Conservation (phyloP, 1,140 invertebrate genomes). For the Coenobita brevimanus region DNA sequence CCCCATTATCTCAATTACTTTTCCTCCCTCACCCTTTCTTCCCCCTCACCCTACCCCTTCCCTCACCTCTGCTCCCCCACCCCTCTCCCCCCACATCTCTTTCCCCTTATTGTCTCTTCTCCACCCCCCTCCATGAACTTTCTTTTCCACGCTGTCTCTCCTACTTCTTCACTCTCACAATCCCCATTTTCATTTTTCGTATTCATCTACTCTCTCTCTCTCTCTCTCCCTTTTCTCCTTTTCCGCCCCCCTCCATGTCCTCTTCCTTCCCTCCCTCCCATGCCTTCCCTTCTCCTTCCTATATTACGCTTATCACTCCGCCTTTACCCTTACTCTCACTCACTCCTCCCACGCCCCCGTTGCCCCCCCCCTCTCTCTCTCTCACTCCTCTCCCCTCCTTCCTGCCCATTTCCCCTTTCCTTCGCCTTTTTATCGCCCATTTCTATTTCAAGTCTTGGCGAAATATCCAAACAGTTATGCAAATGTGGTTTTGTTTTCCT, state of each 20-base stretch:
- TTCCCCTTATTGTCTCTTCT: background rate
- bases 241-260: background rate
- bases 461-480: conserved; percentile 62
- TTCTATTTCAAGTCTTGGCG: conserved; percentile 54
- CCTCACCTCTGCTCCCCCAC: background rate
- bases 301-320: background rate
- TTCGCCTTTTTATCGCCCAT: conserved; percentile 50
- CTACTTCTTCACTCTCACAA: background rate
- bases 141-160: background rate
- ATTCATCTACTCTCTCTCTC: background rate
- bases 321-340: background rate
- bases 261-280: background rate
- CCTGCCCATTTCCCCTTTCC: background rate
- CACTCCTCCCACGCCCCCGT: background rate
- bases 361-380: background rate
- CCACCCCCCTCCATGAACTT: background rate
- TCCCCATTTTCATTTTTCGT: background rate
- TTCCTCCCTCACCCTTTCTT: background rate
- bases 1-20: too few relatives aligned
- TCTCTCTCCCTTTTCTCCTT: background rate
- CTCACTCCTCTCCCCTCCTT: background rate
- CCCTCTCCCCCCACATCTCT: background rate
- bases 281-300: background rate
- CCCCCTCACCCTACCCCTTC: background rate
- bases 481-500: conserved; percentile 64